phyloP scores from a whole-genome alignment of 2,888 invertebrate genomes.

The Drosophila maculinotata region DNA sequence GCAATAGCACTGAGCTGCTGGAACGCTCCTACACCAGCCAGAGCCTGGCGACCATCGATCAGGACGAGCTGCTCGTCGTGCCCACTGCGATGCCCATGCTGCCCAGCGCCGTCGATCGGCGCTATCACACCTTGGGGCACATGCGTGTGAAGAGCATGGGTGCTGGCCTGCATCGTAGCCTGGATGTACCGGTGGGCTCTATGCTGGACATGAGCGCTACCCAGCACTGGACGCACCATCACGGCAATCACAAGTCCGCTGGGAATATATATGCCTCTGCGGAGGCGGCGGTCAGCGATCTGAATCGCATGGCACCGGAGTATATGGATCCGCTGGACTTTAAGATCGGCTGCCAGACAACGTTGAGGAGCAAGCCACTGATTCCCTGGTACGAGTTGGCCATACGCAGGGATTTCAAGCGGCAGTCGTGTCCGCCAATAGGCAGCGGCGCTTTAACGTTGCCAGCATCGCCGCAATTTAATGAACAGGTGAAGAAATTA shows the following conservation, averaged over 20 bases:
- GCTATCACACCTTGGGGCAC: conserved; percentile 84
- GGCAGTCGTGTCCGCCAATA: conserved; percentile 93
- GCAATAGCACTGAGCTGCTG: conserved; percentile 83
- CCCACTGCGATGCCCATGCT: conserved; percentile 84
- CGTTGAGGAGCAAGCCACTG: conserved; percentile 88
- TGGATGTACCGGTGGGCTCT: conserved; percentile 79
- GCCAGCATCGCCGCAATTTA: conserved; percentile 56
- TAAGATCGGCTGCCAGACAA: conserved; percentile 89
- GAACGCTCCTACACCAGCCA: conserved; percentile 82
- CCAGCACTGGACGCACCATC: conserved; percentile 51
- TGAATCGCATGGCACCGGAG: conserved; percentile 82
- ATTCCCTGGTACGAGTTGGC: conserved; percentile 96
- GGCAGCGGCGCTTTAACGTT: conserved; percentile 59
- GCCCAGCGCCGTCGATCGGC: conserved; percentile 81
- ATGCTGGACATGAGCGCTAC: conserved; percentile 73
- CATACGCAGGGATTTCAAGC: conserved; percentile 89
- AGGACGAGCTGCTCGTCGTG: conserved; percentile 82
- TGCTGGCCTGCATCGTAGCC: conserved; percentile 77
- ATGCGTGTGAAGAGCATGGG: conserved; percentile 84
- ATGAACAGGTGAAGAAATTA: conserved; percentile 78
- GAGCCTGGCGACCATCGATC: conserved; percentile 81
- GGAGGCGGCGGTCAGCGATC: conserved; percentile 77
- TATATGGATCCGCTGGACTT: conserved; percentile 87
- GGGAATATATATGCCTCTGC: conserved; percentile 83
- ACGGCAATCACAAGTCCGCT: conserved; percentile 78